phyloP scores from a whole-genome alignment of 2,888 invertebrate species.

The Spilosoma lubricipeda region DNA sequence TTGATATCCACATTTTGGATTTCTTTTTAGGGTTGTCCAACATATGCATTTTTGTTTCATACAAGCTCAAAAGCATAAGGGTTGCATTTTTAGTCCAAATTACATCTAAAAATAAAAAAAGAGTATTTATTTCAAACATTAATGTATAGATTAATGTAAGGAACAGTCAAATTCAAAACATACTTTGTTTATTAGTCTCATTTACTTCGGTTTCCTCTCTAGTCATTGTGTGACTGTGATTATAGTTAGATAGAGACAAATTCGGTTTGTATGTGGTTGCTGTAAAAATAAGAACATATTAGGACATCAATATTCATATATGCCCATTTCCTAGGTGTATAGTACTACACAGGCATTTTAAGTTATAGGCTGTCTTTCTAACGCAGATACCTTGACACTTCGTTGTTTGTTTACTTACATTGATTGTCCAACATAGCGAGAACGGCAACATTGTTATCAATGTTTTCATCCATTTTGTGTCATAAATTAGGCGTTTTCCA shows the following conservation, averaged over 20 bases:
- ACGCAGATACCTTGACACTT: slow-evolving; percentile 6
- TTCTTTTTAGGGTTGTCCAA: slow-evolving; percentile 76
- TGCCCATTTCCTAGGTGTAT: background rate
- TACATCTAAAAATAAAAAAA: slow-evolving; percentile 56
- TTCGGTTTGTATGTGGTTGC: slow-evolving; percentile 64
- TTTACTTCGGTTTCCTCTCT: slow-evolving; percentile 64
- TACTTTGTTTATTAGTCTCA: slow-evolving; percentile 72
- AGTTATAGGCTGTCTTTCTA: background rate
- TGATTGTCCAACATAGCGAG: slow-evolving; percentile 71
- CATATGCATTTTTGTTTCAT: slow-evolving; percentile 74
- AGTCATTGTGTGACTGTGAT: slow-evolving; percentile 54
- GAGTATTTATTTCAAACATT: background rate
- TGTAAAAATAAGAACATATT: slow-evolving; percentile 32
- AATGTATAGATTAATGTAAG: slow-evolving; percentile 14
- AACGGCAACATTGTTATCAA: slow-evolving; percentile 71
- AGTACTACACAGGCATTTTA: background rate
- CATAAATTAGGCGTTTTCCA: slow-evolving; percentile 48
- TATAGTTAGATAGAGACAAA: slow-evolving; percentile 59
- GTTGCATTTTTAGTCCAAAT: slow-evolving; percentile 75
- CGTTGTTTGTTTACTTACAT: slow-evolving; percentile 58
- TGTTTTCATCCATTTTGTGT: slow-evolving; percentile 68
- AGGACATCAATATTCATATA: background rate
- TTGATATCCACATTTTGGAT: slow-evolving; percentile 75
- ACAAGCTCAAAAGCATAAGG: slow-evolving; percentile 67
- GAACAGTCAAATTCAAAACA: slow-evolving; percentile 32